These are phyloP conservation scores for Piprites chloris DNA, from an alignment of 2,113 vertebrate species.

Conservation along the genomic window DNA sequence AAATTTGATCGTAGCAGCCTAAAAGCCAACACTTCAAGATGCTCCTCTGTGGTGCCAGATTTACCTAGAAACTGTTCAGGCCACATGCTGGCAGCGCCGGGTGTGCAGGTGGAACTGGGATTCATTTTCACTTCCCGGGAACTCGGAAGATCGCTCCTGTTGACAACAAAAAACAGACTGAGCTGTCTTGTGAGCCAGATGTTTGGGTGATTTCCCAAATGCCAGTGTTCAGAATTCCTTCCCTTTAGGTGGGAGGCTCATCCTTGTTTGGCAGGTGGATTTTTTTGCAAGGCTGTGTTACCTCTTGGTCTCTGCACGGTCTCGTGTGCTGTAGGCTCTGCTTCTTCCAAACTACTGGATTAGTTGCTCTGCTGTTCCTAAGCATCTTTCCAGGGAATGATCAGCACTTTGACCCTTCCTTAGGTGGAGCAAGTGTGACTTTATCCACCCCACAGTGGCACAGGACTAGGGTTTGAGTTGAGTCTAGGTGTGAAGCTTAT, in stretches of 20 bases:
- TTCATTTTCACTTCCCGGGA: neutral
- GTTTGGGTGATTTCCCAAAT: neutral
- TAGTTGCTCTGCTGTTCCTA: neutral
- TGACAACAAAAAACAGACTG: neutral
- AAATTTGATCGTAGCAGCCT: slow-evolving; percentile 35
- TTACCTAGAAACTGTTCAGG: neutral
- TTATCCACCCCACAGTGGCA: neutral
- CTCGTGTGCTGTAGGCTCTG: neutral
- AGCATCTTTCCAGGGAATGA: neutral
- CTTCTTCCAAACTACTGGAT: neutral
- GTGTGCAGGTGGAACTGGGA: neutral
- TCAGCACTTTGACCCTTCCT: neutral
- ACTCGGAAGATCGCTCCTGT: neutral
- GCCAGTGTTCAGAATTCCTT: neutral
- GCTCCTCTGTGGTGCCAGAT: neutral
- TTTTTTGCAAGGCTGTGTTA: neutral
- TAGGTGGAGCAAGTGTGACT: fast-evolving
- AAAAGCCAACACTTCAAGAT: slow-evolving; percentile 14
- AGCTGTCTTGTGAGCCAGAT: neutral
- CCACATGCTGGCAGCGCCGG: neutral
- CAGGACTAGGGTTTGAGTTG: neutral
- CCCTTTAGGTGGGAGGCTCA: neutral
- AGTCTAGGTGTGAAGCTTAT: neutral
- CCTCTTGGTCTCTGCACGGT: neutral
- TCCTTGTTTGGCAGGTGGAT: neutral